Evolutionary conservation across 92 coral and sea anemone genomes (phyloP).

Genomic region (Porites rus): DNA sequence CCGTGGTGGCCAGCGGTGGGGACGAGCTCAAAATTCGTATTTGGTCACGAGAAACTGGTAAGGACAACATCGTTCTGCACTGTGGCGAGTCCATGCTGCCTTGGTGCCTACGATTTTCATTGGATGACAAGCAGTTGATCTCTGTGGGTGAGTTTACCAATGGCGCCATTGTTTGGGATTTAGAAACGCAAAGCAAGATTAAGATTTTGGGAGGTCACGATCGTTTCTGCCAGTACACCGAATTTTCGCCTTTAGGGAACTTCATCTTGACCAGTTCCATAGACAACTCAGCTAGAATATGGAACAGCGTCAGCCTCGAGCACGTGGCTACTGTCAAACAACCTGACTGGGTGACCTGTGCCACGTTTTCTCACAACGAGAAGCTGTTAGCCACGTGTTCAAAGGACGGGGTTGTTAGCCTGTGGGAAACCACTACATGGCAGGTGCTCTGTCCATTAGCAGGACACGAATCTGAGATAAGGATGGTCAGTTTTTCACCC

Average conservation of each 20-base stretch:
- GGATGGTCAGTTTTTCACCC: conserved; percentile 71
- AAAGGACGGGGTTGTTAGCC: conserved; percentile 58
- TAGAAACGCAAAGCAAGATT: conserved; percentile 52
- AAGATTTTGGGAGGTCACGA: conserved; percentile 64
- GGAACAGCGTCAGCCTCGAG: conserved; percentile 42
- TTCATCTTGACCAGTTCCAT: conserved; percentile 68
- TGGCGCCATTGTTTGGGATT: conserved; percentile 73
- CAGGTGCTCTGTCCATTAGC: conserved; percentile 29
- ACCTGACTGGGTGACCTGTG: conserved; percentile 72
- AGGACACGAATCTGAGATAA: conserved; percentile 72
- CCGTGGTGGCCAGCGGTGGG: conserved; percentile 77
- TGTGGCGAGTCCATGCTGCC: conserved; percentile 61
- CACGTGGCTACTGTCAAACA: conserved; percentile 66
- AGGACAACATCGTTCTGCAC: conserved; percentile 59
- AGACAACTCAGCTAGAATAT: conserved; percentile 67
- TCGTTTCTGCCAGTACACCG: conserved; percentile 72
- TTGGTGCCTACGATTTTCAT: conserved; percentile 72
- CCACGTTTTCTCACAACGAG: conserved; percentile 69
- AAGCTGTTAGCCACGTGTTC: conserved; percentile 68
- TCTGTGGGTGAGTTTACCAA: conserved; percentile 73
- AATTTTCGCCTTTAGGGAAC: conserved; percentile 67
- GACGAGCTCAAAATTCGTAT: conserved; percentile 74
- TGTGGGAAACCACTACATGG: conserved; percentile 58
- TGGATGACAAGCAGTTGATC: conserved; percentile 63
- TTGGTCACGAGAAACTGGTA: conserved; percentile 71